These are phyloP conservation scores for Aleiodes testaceus DNA, from an alignment of 2,888 invertebrate species.

Conservation along the genomic window DNA sequence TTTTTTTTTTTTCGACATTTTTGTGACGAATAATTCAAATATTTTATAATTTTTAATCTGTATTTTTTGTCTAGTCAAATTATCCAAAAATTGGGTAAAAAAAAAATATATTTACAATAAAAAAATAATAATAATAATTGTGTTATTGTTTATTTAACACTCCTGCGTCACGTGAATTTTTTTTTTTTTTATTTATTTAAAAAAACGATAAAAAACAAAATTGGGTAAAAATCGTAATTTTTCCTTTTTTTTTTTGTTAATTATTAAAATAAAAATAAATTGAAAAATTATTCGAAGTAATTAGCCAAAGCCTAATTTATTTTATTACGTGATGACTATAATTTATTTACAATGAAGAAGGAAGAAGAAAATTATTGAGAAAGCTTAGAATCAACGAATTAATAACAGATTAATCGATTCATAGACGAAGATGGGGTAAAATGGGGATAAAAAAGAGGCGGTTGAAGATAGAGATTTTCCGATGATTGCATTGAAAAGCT, in stretches of 20 bases:
- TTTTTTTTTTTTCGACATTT: slow-evolving; percentile 32
- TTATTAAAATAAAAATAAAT: slow-evolving; percentile 1
- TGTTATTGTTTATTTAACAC: not conserved
- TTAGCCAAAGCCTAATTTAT: slow-evolving; percentile 18
- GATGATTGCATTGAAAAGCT: too few species aligned
- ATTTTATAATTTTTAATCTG: slow-evolving; percentile 33
- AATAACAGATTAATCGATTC: slow-evolving; percentile 25
- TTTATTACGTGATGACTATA: slow-evolving; percentile 15
- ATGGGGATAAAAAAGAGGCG: too few species aligned
- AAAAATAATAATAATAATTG: too few species aligned
- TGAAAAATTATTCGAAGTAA: not conserved
- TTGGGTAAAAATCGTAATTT: too few species aligned
- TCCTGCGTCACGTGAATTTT: too few species aligned
- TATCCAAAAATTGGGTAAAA: slow-evolving; percentile 4
- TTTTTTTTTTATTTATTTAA: too few species aligned
- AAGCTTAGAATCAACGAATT: slow-evolving; percentile 18
- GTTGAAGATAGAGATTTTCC: too few species aligned
- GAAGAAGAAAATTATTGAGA: not conserved
- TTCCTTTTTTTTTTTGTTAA: too few species aligned
- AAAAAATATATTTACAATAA: slow-evolving; percentile 26
- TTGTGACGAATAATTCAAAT: slow-evolving; percentile 24
- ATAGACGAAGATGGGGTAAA: too few species aligned
- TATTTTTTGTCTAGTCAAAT: slow-evolving; percentile 30
- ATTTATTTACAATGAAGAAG: slow-evolving; percentile 27
- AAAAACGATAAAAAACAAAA: too few species aligned